Percentiles rank a stretch among this genome's conserved stretches.
Conservation (phyloP, 2,113 vertebrate species). For the Channa maculata region DNA sequence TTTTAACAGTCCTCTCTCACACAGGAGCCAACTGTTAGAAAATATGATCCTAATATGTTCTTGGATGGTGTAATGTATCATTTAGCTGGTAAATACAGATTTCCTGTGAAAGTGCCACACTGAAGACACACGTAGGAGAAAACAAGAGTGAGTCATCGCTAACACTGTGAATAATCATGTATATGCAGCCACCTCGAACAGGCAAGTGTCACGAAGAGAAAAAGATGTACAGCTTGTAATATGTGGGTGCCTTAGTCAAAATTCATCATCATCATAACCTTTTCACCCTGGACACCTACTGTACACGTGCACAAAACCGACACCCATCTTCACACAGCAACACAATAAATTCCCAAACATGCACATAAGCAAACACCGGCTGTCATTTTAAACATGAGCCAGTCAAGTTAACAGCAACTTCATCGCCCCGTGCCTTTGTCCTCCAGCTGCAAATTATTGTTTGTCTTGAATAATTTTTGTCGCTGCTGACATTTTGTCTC, state of each 20-base stretch:
- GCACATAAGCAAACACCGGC: not conserved
- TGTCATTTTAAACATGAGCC: conserved; percentile 11
- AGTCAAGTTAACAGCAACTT: conserved; percentile 41
- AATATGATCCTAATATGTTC: conserved; percentile 25
- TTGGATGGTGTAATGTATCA: not conserved
- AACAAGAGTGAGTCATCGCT: conserved; percentile 67
- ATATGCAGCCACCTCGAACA: conserved; percentile 48
- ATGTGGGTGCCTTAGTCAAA: conserved; percentile 54
- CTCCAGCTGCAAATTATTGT: conserved; percentile 31
- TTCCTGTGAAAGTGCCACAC: conserved; percentile 29
- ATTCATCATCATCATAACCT: conserved; percentile 48
- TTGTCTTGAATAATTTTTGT: conserved; percentile 26
- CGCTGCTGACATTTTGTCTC: conserved; percentile 57
- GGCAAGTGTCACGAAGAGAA: conserved; percentile 52
- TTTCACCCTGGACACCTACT: conserved; percentile 53
- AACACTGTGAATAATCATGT: conserved; percentile 48
- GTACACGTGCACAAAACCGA: conserved; percentile 27
- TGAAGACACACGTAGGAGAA: conserved; percentile 25
- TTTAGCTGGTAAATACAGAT: conserved; percentile 21
- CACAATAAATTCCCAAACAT: not conserved
- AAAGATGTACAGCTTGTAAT: conserved; percentile 26
- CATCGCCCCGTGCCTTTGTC: not conserved
- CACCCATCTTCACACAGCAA: conserved; percentile 43
- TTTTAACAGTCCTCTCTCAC: conserved; percentile 3
- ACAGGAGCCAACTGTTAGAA: not conserved